phyloP scores from a whole-genome alignment of 2,888 invertebrate species.

The Platerodrilus igneus region DNA sequence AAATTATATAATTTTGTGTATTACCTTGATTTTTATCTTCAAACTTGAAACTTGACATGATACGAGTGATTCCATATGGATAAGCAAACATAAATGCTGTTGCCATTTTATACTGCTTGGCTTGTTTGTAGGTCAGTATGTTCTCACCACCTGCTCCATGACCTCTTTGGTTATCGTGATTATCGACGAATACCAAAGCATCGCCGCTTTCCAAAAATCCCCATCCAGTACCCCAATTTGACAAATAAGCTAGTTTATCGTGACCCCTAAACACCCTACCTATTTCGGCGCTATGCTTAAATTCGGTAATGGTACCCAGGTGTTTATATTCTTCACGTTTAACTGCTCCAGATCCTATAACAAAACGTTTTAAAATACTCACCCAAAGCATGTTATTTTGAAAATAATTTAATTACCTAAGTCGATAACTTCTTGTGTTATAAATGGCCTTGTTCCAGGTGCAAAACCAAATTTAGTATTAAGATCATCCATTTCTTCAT shows the following conservation, averaged over 20 bases:
- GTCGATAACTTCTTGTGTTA: conserved; percentile 77
- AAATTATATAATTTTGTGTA: too few species aligned
- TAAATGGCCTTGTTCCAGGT: conserved; percentile 60
- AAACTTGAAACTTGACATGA: conserved; percentile 85
- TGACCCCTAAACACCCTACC: conserved; percentile 55
- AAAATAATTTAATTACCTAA: too few species aligned
- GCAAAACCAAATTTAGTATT: conserved; percentile 63
- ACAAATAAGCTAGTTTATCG: conserved; percentile 62
- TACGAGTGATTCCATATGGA: conserved; percentile 71
- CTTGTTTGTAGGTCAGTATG: conserved; percentile 64
- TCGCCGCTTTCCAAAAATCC: conserved; percentile 53
- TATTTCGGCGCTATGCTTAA: conserved; percentile 55
- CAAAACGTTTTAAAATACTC: too few species aligned
- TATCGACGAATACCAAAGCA: conserved; percentile 48
- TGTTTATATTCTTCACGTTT: conserved; percentile 44
- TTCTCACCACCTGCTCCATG: conserved; percentile 58
- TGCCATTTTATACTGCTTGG: conserved; percentile 68
- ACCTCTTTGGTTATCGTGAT: conserved; percentile 74
- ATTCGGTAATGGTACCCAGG: conserved; percentile 70
- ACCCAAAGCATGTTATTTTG: too few species aligned
- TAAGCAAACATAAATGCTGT: conserved; percentile 84
- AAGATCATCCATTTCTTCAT: conserved; percentile 57
- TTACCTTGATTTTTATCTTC: conserved; percentile 49
- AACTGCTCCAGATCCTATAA: conserved; percentile 42
- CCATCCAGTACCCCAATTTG: conserved; percentile 63